These are phyloP conservation scores for Phoenicopterus ruber DNA, from an alignment of 2,113 vertebrate species.

Conservation along the genomic window DNA sequence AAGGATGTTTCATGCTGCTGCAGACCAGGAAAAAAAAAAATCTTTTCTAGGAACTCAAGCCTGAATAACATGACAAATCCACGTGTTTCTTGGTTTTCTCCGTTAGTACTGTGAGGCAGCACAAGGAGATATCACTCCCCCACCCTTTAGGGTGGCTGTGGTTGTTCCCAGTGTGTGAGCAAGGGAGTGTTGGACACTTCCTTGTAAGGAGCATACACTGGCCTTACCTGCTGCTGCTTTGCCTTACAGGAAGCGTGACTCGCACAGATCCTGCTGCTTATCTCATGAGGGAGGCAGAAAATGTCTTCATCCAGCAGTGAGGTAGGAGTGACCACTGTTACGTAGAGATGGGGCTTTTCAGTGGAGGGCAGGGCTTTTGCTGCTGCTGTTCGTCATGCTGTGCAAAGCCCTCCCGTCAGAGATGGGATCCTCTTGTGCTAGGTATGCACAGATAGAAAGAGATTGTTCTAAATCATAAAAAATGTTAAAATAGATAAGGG, in stretches of 20 bases:
- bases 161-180: rapidly evolving
- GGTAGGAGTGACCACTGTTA: not conserved
- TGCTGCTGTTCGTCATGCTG: not conserved
- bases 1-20: not conserved
- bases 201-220: not conserved
- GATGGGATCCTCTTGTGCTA: not conserved
- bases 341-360: not conserved
- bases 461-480: not conserved
- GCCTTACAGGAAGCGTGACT: not conserved
- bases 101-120: no score
- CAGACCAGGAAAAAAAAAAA: not conserved
- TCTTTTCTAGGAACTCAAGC: not conserved
- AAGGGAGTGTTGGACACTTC: not conserved
- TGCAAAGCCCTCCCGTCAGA: not conserved
- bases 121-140: no score
- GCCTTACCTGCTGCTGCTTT: constrained; percentile 12
- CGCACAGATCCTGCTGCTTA: not conserved
- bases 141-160: not conserved
- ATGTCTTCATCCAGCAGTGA: not conserved
- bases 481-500: not conserved
- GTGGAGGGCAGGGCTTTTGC: not conserved
- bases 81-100: not conserved
- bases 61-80: not conserved
- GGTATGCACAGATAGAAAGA: not conserved
- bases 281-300: not conserved